phyloP scores from a whole-genome alignment of 2,113 vertebrate species.

The Heterochromis multidens region DNA sequence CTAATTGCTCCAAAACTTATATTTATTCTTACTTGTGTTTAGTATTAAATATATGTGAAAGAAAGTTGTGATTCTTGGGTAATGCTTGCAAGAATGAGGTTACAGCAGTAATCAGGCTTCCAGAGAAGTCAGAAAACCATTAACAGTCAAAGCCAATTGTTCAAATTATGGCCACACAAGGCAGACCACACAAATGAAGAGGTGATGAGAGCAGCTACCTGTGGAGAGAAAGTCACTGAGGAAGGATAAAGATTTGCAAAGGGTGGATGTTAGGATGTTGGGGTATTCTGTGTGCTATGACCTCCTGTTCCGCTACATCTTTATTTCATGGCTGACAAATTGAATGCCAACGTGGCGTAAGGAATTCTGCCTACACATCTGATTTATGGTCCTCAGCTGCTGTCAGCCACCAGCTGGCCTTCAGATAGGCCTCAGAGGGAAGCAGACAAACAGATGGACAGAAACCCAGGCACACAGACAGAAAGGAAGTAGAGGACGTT shows the following conservation, averaged over 20 bases:
- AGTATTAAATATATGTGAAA: not conserved
- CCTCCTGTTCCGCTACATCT: slow-evolving; percentile 89
- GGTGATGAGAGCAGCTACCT: slow-evolving; percentile 54
- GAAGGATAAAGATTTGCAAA: slow-evolving; percentile 16
- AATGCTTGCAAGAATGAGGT: not conserved
- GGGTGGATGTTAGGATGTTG: slow-evolving; percentile 14
- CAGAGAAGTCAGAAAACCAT: not conserved
- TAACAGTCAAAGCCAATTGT: slow-evolving; percentile 4
- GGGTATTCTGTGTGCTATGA: slow-evolving; percentile 71
- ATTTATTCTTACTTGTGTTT: not conserved
- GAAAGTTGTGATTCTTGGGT: not conserved
- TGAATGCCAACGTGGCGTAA: slow-evolving; percentile 82
- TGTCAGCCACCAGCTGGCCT: slow-evolving; percentile 81
- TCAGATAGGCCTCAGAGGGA: slow-evolving; percentile 81
- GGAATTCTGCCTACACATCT: slow-evolving; percentile 79
- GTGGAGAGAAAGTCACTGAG: slow-evolving; percentile 43
- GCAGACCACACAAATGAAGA: slow-evolving; percentile 59
- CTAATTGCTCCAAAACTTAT: too few species aligned
- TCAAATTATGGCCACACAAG: slow-evolving; percentile 41
- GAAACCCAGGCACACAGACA: not conserved
- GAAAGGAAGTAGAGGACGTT: not conserved
- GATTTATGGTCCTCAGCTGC: slow-evolving; percentile 96
- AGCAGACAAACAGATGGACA: not conserved
- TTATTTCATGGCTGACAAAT: slow-evolving; percentile 94
- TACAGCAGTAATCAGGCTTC: too few species aligned